phyloP scores from a whole-genome alignment of 2,113 vertebrate species.

The Corydoras sp. region DNA sequence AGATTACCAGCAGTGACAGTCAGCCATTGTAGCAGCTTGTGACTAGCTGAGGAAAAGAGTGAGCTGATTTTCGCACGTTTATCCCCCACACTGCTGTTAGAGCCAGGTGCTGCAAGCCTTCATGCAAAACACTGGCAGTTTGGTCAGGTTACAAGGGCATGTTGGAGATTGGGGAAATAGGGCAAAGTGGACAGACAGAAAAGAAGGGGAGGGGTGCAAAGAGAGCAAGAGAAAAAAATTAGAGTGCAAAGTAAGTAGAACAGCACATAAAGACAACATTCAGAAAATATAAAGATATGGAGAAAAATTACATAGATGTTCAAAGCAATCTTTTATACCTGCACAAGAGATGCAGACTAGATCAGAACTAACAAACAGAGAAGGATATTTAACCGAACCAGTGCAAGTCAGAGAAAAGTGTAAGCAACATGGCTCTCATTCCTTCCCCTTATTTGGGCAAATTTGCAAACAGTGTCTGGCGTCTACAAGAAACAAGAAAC shows the following conservation, averaged over 20 bases:
- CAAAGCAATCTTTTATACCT: too few relatives aligned
- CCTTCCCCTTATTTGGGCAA: constrained; percentile 19
- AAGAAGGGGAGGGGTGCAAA: constrained; percentile 44
- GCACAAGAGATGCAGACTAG: too few relatives aligned
- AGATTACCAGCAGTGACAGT: constrained; percentile 71
- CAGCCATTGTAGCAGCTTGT: constrained; percentile 56
- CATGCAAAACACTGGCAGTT: constrained; percentile 71
- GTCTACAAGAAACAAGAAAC: neutral
- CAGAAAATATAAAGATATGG: constrained; percentile 16
- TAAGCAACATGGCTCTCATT: neutral
- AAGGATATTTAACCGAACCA: too few relatives aligned
- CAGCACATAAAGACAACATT: constrained; percentile 29
- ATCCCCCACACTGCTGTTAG: constrained; percentile 52
- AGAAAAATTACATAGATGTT: neutral
- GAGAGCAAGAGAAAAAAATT: constrained; percentile 39
- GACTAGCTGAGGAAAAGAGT: constrained; percentile 60
- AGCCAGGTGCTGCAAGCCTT: constrained; percentile 76
- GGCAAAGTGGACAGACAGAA: constrained; percentile 58
- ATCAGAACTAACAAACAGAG: too few relatives aligned
- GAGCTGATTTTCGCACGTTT: constrained; percentile 67
- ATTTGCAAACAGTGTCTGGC: neutral
- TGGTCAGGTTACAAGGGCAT: constrained; percentile 51
- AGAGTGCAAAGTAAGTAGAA: constrained; percentile 38
- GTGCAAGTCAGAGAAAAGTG: too few relatives aligned
- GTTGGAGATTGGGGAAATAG: constrained; percentile 46